Conservation (phyloP, 2,113 vertebrate genomes). For the Dolichallabes microphthalmus region DNA sequence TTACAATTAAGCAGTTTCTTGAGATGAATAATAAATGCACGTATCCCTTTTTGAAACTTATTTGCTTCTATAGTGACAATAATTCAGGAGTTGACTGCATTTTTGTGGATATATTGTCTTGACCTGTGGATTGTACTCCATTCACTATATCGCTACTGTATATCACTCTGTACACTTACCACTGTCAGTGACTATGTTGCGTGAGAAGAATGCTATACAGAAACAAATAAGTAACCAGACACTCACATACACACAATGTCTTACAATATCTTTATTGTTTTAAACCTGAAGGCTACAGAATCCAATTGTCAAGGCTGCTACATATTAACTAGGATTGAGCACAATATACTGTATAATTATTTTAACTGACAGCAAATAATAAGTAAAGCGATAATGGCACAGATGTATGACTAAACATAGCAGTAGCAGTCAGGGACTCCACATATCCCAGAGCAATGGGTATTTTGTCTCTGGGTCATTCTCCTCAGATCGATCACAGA, state of each 20-base stretch:
- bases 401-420: slow-evolving; percentile 32
- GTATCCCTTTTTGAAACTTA: not conserved
- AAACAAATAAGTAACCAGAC: slow-evolving; percentile 17
- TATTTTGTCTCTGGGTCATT: slow-evolving; percentile 21
- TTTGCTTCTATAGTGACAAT: not conserved
- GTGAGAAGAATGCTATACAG: not conserved
- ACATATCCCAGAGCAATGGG: slow-evolving; percentile 30
- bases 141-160: not conserved
- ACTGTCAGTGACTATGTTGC: not conserved
- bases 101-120: not conserved
- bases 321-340: slow-evolving; percentile 69
- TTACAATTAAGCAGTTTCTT: not conserved
- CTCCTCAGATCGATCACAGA: slow-evolving; percentile 21
- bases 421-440: slow-evolving; percentile 13
- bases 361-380: slow-evolving; percentile 61
- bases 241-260: slow-evolving; percentile 43
- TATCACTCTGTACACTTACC: not conserved
- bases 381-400: slow-evolving; percentile 47
- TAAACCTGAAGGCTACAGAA: slow-evolving; percentile 68
- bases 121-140: not conserved
- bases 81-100: not conserved
- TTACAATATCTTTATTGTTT: slow-evolving; percentile 71
- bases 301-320: slow-evolving; percentile 70
- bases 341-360: slow-evolving; percentile 65
- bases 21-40: not conserved